Conservation (phyloP, 2,113 vertebrate species). For the Piliocolobus tephrosceles region DNA sequence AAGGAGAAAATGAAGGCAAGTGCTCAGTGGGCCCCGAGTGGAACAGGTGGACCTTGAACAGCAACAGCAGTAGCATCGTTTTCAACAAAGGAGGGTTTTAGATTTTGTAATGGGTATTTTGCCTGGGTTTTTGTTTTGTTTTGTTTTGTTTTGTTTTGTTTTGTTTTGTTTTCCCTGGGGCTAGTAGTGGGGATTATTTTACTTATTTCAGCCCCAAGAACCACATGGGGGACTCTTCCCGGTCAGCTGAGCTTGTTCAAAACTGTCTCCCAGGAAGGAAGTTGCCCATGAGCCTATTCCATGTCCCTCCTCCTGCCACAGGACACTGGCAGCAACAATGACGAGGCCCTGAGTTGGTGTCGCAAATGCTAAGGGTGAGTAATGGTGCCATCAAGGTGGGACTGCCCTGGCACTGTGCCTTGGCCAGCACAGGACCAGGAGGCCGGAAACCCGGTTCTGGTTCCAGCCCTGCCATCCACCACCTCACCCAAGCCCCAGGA, state of each 20-base stretch:
- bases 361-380: accelerated
- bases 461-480: background rate
- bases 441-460: background rate
- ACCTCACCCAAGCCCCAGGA: background rate
- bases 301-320: background rate
- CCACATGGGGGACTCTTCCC: accelerated
- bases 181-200: accelerated
- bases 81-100: background rate
- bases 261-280: background rate
- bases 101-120: background rate
- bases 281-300: accelerated
- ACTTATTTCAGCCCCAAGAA: background rate
- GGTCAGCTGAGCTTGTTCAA: background rate
- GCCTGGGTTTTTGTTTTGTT: background rate
- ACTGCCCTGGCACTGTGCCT: background rate
- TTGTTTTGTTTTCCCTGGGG: too few relatives aligned
- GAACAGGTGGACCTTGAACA: accelerated
- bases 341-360: background rate
- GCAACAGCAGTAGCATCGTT: background rate
- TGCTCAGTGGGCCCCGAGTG: accelerated
- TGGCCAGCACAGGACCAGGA: accelerated
- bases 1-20: accelerated
- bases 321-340: accelerated
- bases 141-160: too few relatives aligned
- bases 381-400: accelerated